Percentiles rank a stretch among this genome's conserved stretches.
phyloP scores from a whole-genome alignment of 37 sponge, comb jelly and placozoan genomes.

The Mnemiopsis leidyi region DNA sequence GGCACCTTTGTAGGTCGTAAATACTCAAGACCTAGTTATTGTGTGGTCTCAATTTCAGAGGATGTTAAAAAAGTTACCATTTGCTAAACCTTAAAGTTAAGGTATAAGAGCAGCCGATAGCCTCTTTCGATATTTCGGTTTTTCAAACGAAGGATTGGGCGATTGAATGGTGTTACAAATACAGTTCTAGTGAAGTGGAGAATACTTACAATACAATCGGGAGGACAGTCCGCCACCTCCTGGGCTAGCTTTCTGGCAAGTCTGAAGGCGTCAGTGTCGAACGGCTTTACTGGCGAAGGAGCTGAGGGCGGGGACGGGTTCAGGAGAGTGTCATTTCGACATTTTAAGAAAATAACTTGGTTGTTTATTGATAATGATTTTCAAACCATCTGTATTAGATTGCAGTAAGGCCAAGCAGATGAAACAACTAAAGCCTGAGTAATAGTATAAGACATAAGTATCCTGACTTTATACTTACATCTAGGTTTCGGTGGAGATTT shows the following conservation, averaged over 20 bases:
- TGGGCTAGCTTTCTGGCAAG: conserved; percentile 54
- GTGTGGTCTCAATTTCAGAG: neutral
- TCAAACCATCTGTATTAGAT: too few species aligned
- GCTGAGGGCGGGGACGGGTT: too few species aligned
- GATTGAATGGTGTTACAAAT: too few species aligned
- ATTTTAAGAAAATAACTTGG: too few species aligned
- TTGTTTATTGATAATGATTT: too few species aligned
- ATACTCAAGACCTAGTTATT: conserved; percentile 42
- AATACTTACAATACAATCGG: conserved; percentile 58
- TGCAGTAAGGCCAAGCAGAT: too few species aligned
- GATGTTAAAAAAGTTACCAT: neutral
- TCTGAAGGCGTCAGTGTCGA: conserved; percentile 10
- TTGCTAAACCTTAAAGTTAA: too few species aligned
- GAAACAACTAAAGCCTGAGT: too few species aligned
- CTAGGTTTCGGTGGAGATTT: conserved; percentile 21
- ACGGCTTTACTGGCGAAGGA: conserved; percentile 59
- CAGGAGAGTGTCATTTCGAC: too few species aligned
- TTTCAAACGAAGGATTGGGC: too few species aligned
- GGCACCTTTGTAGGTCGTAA: conserved; percentile 58
- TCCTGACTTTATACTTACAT: conserved; percentile 34
- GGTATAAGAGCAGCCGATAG: neutral
- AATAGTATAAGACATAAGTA: too few species aligned
- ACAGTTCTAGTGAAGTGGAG: neutral
- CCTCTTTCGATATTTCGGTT: neutral
- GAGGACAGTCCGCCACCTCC: conserved; percentile 58